A percentile compares a stretch with the other conserved stretches of the same genome.
Conservation (phyloP, 2,797 vertebrate species). For the Labroides dimidiatus region DNA sequence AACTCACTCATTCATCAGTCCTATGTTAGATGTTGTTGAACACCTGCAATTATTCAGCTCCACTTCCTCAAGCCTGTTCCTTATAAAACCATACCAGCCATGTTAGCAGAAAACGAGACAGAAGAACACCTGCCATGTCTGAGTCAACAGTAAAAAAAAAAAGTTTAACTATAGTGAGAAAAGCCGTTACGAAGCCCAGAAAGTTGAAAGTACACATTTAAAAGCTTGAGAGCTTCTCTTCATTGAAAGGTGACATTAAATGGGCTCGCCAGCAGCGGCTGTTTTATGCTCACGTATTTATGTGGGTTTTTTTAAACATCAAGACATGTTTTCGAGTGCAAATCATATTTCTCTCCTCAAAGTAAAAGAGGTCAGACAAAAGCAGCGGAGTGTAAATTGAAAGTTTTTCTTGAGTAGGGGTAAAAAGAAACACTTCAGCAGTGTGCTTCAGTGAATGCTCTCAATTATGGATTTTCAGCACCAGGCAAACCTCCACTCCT, state of each 20-base stretch:
- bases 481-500: slow-evolving; percentile 7
- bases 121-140: background rate
- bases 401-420: slow-evolving; percentile 7
- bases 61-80: too few relatives aligned
- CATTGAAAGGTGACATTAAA: slow-evolving; percentile 30
- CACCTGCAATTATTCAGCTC: too few relatives aligned
- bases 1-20: too few relatives aligned
- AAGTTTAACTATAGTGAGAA: background rate
- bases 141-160: background rate
- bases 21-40: too few relatives aligned
- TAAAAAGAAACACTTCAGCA: slow-evolving; percentile 19
- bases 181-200: slow-evolving; percentile 1
- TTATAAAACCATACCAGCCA: too few relatives aligned
- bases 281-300: slow-evolving; percentile 20
- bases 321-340: slow-evolving; percentile 11
- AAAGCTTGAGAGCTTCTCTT: background rate
- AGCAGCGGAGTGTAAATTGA: slow-evolving; percentile 3
- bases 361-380: slow-evolving; percentile 31
- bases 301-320: slow-evolving; percentile 2
- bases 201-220: background rate
- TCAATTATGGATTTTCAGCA: slow-evolving; percentile 2
- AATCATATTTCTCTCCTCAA: slow-evolving; percentile 11
- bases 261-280: slow-evolving; percentile 1
- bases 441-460: slow-evolving; percentile 4
- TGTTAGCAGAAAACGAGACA: too few relatives aligned